These are phyloP conservation scores for Phataginus tricuspis DNA, from an alignment of 2,797 vertebrate species.

Conservation along the genomic window DNA sequence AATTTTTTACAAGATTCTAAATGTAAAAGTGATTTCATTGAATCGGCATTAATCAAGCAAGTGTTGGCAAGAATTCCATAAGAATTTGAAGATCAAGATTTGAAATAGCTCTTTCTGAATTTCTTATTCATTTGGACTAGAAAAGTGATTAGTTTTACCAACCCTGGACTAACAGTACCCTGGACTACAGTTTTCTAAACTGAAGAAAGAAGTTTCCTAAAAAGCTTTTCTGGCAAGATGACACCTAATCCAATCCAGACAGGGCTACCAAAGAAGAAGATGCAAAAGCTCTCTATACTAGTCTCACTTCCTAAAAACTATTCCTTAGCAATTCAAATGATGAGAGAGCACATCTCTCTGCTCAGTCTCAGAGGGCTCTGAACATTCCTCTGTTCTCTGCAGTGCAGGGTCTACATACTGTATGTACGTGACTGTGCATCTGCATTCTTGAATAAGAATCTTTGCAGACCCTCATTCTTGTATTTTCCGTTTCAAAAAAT, in stretches of 20 bases:
- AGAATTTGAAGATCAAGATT: neutral
- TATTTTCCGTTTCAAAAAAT: slow-evolving; percentile 2
- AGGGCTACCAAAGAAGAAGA: neutral
- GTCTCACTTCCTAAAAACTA: neutral
- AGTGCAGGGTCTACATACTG: neutral
- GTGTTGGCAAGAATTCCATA: neutral
- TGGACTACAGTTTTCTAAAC: neutral
- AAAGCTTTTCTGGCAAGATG: neutral
- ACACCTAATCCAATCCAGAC: neutral
- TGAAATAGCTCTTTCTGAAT: slow-evolving; percentile 1
- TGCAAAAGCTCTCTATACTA: neutral
- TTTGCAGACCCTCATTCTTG: neutral
- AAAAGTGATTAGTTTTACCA: neutral
- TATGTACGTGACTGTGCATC: neutral
- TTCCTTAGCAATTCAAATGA: neutral
- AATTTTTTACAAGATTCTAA: slow-evolving; percentile 42
- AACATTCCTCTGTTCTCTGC: neutral
- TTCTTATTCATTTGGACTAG: neutral
- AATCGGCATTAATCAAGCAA: slow-evolving; percentile 21
- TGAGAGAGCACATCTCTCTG: neutral
- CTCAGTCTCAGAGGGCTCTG: neutral
- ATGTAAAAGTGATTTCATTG: slow-evolving; percentile 31
- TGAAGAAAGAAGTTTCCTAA: neutral
- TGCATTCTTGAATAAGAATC: neutral
- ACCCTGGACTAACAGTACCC: neutral